Base-by-base conservation (phyloP, 2,888 invertebrate species). In the Rosalia funebris region DNA sequence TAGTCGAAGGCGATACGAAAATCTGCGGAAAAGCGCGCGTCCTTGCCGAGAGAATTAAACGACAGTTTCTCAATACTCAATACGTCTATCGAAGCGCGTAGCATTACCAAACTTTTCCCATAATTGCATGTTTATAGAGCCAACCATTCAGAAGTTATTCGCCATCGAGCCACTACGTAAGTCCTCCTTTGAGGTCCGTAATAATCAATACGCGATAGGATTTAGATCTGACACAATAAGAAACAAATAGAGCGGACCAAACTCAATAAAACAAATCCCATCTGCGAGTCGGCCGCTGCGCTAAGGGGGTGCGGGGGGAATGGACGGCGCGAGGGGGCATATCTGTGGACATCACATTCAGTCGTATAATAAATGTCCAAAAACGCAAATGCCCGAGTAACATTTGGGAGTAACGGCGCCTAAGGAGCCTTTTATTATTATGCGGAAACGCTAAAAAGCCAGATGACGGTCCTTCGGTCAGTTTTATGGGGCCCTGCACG, bases 341-440 rank as follows among this genome's bases (percentile, higher is more conserved):
- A 39, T 45, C 44, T 48, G 36, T 46, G 75, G 77, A 77, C 76
- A 75, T 72, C 75, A 72, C 63, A 57, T 63, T 56, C 63, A 39
- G 56, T 74, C 75, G 73, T 72, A 75, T 73, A 81, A 81, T 81
- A 81, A 80, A 81, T 81, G 81, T 81, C 80, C 78, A 72, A 78
- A 79, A 79, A 81, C 79, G 81, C 81, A 81, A 81, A 81, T 80
- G 76, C 75, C 75, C 76, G 73, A 79, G 81, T 79, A 81, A 81
- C 82, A 81, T 81, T 82, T 82, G 82, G 79, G 71, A 71, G 77
- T 80, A 81, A 82, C 80, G 77, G 80, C 80, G 76, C 77, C 77
- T 74, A 71, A 77, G 78, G 75, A 70, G 76, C 74, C 75, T 87
- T 87, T 87, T 87, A 88, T 87, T 87, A 87, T 85, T 85, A 87